phyloP scores from a whole-genome alignment of 2,113 vertebrate species.

The Turdus rufiventris region DNA sequence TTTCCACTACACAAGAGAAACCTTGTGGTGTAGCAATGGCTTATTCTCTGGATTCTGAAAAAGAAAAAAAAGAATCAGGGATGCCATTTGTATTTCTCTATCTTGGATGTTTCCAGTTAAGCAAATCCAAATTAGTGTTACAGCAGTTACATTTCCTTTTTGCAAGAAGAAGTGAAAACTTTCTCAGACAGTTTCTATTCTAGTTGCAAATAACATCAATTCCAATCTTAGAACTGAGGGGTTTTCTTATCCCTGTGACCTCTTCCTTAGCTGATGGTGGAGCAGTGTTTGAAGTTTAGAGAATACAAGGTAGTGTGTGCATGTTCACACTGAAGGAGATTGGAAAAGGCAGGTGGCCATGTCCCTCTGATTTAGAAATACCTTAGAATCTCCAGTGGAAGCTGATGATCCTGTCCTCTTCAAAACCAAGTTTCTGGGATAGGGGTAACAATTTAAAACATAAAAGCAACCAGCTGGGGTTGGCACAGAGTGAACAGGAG shows the following conservation, averaged over 20 bases:
- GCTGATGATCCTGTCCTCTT: neutral
- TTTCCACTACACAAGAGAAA: neutral
- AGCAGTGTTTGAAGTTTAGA: neutral
- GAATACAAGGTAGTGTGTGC: neutral
- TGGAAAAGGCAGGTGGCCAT: neutral
- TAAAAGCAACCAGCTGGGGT: neutral
- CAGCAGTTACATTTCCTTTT: slow-evolving; percentile 25
- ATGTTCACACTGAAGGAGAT: neutral
- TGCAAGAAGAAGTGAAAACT: slow-evolving; percentile 46
- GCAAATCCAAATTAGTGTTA: neutral
- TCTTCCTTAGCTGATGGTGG: neutral
- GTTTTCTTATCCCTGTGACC: neutral
- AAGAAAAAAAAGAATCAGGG: neutral
- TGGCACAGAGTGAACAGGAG: neutral
- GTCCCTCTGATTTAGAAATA: neutral
- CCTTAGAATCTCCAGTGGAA: neutral
- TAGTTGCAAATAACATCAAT: neutral
- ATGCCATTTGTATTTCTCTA: neutral
- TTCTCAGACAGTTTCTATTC: slow-evolving; percentile 34
- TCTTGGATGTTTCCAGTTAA: neutral
- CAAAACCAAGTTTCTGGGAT: neutral
- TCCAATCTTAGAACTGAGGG: neutral
- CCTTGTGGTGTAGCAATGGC: neutral
- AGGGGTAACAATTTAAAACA: neutral
- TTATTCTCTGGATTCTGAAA: neutral